A percentile compares a stretch with the other conserved stretches of the same genome.
Conservation (phyloP, 2,888 invertebrate species). For the Plagiodera versicolora region DNA sequence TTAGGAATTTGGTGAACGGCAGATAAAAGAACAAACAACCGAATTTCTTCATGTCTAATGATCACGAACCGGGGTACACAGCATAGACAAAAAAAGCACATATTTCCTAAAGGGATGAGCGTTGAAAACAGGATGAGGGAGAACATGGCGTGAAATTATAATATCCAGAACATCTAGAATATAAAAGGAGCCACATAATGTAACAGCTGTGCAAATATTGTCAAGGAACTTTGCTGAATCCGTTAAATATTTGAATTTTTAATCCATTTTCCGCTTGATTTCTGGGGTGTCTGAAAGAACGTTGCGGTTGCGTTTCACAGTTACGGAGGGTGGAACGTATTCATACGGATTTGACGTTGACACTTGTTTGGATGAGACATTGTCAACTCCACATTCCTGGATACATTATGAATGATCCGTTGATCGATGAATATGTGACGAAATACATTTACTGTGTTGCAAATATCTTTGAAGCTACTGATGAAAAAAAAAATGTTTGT, state of each 20-base stretch:
- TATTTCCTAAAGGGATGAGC: not conserved
- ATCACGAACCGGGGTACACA: too few relatives aligned
- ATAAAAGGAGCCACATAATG: slow-evolving; percentile 28
- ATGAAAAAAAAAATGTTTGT: too few relatives aligned
- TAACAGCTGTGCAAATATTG: slow-evolving; percentile 29
- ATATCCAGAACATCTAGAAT: slow-evolving; percentile 24
- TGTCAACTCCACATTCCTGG: not conserved
- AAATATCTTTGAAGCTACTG: too few relatives aligned
- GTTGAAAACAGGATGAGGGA: slow-evolving; percentile 17
- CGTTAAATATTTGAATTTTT: slow-evolving; percentile 29
- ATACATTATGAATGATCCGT: too few relatives aligned
- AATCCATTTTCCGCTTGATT: slow-evolving; percentile 25
- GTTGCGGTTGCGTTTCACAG: slow-evolving; percentile 17
- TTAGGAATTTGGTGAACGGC: too few relatives aligned
- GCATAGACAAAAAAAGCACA: not conserved
- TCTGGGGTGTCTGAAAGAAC: slow-evolving; percentile 18
- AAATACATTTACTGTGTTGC: too few relatives aligned
- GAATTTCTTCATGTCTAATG: too few relatives aligned
- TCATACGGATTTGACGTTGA: slow-evolving; percentile 8
- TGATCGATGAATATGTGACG: too few relatives aligned
- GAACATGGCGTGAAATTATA: slow-evolving; percentile 24
- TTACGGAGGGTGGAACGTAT: slow-evolving; percentile 5
- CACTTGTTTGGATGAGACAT: slow-evolving; percentile 6
- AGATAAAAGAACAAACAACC: too few relatives aligned
- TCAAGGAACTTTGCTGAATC: slow-evolving; percentile 22